Base-by-base conservation (phyloP, 2,113 vertebrate species). In the Malurus melanocephalus region DNA sequence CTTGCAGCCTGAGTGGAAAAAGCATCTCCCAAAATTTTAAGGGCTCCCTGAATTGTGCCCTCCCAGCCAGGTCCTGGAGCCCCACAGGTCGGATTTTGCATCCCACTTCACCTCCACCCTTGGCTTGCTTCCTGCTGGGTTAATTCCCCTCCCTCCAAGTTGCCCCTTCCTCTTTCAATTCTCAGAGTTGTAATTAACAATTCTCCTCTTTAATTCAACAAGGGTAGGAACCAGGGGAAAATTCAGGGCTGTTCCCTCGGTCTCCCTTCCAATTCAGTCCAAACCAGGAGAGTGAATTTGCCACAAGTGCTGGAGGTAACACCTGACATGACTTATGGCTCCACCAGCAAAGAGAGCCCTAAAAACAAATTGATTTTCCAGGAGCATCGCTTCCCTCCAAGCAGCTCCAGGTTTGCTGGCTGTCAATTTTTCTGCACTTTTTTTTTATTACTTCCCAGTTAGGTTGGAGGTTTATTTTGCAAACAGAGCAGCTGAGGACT, bases 141-240 rank as follows among this genome's bases (percentile, higher is more conserved):
- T 87, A 75, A 85, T 82, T 79, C 66, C 66, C 62, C 32, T 67
- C 30, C 0, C 38, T 87, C 61, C 2, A 49, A 85, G 87, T 85
- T 76, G 66, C 66, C 78, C 62, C 87, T 94, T 93, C 81, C 51
- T 16, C 62, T 32, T 66, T 79, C 92, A 92, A 89, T 69, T 81
- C 93, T 85, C 85, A 33, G 7, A 13, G 2, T 16, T 1, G 3
- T 23, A 24, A 38, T 65, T 93, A 94, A 84, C 3, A 18, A 88
- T 73, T 80, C 74, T 87, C 26, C 66, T 78, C 66, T 81, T 86
- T n/a, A 72, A 79, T 72, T 57, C 43, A 60, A 17, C 28, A 13
- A 18, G 33, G 61, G 40, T 38, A 72, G 49, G n/a, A 68, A 28
- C 32, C 4, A 6, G 51, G 69, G 76, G 81, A 51, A 87, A 80